These are phyloP conservation scores for Acestrorhynchus altus DNA, from an alignment of 2,797 vertebrate genomes.

Conservation along the genomic window DNA sequence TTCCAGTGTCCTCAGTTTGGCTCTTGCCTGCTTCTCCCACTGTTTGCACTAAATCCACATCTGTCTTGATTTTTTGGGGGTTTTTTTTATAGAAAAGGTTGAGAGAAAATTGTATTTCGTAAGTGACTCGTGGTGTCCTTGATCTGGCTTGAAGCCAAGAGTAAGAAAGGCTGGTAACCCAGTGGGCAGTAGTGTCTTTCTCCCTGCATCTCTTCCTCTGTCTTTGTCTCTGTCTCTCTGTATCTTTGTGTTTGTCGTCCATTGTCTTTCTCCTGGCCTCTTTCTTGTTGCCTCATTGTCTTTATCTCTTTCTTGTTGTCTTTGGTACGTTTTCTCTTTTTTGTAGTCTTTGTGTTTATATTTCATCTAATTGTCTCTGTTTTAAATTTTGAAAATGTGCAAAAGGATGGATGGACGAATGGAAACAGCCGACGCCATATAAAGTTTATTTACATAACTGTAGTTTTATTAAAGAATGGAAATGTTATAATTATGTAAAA, in stretches of 20 bases:
- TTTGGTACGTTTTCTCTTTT: background rate
- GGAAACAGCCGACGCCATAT: no score
- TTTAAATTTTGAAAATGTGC: no score
- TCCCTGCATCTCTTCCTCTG: background rate
- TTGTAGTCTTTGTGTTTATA: background rate
- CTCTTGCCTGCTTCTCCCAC: background rate
- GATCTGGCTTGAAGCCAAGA: background rate
- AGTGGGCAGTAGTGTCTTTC: background rate
- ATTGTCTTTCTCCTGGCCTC: no score
- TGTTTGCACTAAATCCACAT: background rate
- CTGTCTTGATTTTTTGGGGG: background rate
- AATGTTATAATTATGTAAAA: no score
- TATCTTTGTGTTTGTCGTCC: no score
- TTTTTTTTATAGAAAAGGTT: background rate
- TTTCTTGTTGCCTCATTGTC: no score
- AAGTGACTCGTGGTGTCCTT: background rate
- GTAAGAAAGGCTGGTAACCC: background rate
- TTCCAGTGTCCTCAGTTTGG: background rate
- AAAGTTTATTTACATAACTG: no score
- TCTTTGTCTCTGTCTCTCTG: background rate
- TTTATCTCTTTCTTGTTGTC: background rate
- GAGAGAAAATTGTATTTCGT: background rate
- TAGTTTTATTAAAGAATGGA: no score
- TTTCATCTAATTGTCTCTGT: no score
- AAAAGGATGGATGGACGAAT: no score